Evolutionary conservation across 1,140 invertebrate species (phyloP).

Genomic region (Carposina sasakii): DNA sequence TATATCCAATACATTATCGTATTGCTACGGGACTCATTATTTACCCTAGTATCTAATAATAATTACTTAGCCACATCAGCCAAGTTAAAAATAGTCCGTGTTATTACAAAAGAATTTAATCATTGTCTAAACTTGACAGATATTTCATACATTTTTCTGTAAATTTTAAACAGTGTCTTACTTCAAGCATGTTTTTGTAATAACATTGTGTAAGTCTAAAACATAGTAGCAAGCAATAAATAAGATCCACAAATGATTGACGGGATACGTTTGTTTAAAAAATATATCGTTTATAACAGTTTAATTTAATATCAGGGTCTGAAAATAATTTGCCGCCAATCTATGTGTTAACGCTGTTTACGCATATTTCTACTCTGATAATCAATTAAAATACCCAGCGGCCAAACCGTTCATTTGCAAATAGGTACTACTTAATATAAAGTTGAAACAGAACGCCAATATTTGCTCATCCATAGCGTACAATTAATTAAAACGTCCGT

Average conservation of each 20-base stretch:
- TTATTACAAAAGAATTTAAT: no score
- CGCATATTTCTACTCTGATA: not conserved
- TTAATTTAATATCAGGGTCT: not conserved
- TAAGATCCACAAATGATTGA: not conserved
- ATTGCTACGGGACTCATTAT: no score
- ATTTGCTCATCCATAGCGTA: not conserved
- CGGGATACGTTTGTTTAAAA: not conserved
- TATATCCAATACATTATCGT: no score
- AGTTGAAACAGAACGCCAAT: not conserved
- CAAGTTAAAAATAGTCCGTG: no score
- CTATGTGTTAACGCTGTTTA: not conserved
- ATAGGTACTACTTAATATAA: not conserved
- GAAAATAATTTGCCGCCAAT: not conserved
- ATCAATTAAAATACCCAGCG: not conserved
- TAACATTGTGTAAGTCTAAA: no score
- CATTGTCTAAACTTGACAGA: no score
- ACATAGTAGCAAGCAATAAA: no score
- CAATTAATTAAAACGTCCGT: not conserved
- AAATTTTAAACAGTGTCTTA: no score
- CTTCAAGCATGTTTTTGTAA: no score
- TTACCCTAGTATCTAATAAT: no score
- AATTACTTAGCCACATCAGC: no score
- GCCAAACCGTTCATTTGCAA: not conserved
- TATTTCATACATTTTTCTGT: no score
- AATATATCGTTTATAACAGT: not conserved